phyloP scores from a whole-genome alignment of 2,113 vertebrate species.

The Mohoua ochrocephala region DNA sequence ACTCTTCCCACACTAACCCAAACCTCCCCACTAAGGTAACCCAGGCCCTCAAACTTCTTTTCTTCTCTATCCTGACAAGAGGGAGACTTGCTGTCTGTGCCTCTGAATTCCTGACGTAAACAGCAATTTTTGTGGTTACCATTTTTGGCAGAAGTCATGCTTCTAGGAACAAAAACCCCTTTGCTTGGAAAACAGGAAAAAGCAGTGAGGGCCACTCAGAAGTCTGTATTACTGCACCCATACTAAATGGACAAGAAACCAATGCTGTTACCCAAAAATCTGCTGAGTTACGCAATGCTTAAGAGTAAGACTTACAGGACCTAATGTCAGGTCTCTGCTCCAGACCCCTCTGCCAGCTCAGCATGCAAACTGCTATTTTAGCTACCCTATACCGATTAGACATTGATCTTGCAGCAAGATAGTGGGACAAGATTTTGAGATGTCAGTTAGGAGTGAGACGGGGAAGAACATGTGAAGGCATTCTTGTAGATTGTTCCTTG shows the following conservation, averaged over 20 bases:
- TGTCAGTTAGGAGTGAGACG: not conserved
- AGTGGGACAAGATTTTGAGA: not conserved
- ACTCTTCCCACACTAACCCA: not conserved
- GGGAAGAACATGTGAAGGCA: not conserved
- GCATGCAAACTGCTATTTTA: not conserved
- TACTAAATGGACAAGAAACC: not conserved
- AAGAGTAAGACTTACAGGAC: not conserved
- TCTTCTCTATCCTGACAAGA: not conserved
- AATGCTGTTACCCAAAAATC: not conserved
- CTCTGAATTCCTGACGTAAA: conserved; percentile 38
- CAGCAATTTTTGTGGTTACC: conserved; percentile 53
- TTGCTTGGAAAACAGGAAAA: conserved; percentile 55
- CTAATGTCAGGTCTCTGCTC: not conserved
- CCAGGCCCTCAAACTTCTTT: not conserved
- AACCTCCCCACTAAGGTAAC: not conserved
- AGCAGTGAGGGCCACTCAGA: not conserved
- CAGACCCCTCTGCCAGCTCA: not conserved
- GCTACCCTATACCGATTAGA: not conserved
- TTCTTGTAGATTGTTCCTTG: not conserved
- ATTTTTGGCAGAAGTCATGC: conserved; percentile 60
- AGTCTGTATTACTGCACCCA: not conserved
- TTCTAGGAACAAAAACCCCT: conserved; percentile 30
- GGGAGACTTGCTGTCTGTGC: conserved; percentile 39
- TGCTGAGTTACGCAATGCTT: not conserved
- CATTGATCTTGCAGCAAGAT: not conserved